Conservation (phyloP, 2,113 vertebrate species). For the Rhinolophus ferrumequinum region DNA sequence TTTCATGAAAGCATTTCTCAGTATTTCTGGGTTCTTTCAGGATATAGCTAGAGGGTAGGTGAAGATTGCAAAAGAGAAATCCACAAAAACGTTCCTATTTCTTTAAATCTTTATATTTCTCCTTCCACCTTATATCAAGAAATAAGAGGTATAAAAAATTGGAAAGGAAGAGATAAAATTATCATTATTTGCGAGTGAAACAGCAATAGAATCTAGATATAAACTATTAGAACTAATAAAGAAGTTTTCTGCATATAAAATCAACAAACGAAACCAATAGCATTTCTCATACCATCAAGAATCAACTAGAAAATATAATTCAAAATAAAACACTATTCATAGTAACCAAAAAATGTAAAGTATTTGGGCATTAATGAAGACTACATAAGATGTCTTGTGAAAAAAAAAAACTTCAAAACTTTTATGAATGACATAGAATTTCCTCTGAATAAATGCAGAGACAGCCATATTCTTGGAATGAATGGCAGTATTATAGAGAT, state of each 20-base stretch:
- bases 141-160: not conserved
- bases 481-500: not conserved
- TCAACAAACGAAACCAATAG: not conserved
- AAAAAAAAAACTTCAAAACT: not conserved
- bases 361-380: not conserved
- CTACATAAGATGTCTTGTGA: not conserved
- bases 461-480: not conserved
- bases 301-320: not conserved
- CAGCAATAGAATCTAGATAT: not conserved
- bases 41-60: not conserved
- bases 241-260: not conserved
- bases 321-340: not conserved
- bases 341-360: not conserved
- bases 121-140: not conserved
- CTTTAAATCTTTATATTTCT: not conserved
- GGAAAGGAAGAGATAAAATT: not conserved
- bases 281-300: not conserved
- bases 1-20: not conserved
- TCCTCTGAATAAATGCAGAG: not conserved
- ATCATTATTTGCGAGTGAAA: not conserved
- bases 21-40: not conserved
- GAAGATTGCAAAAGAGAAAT: not conserved
- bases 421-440: not conserved
- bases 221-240: not conserved
- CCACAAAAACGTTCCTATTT: not conserved